Conservation (phyloP, 2,888 invertebrate genomes). For the Euplagia quadripunctaria region DNA sequence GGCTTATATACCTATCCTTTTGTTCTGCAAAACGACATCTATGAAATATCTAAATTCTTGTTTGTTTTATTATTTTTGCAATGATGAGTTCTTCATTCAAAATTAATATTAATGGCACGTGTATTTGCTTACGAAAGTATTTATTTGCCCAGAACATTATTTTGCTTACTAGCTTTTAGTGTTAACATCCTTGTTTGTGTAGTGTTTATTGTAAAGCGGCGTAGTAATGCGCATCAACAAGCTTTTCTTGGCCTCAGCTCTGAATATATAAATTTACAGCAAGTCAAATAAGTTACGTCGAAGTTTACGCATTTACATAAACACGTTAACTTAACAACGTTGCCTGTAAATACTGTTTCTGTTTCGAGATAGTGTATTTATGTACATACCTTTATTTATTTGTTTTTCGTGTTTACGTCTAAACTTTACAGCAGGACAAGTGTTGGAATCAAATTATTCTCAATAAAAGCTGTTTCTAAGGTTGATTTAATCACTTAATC, state of each 20-base stretch:
- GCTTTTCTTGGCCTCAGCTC: slow-evolving; percentile 51
- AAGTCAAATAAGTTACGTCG: slow-evolving; percentile 71
- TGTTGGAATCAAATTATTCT: slow-evolving; percentile 26
- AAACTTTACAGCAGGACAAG: slow-evolving; percentile 37
- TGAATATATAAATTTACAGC: slow-evolving; percentile 65
- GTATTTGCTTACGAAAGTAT: slow-evolving; percentile 5
- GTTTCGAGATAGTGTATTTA: slow-evolving; percentile 60
- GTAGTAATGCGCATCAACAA: slow-evolving; percentile 42
- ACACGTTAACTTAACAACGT: slow-evolving; percentile 67
- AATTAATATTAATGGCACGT: background rate
- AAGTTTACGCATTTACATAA: slow-evolving; percentile 77
- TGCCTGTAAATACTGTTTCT: slow-evolving; percentile 67
- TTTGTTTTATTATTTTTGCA: background rate
- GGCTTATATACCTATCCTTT: background rate
- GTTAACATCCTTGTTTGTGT: slow-evolving; percentile 27
- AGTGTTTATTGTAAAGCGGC: slow-evolving; percentile 30
- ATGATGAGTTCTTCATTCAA: background rate
- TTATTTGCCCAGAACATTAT: slow-evolving; percentile 19
- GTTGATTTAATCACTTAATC: slow-evolving; percentile 16
- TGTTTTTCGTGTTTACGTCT: slow-evolving; percentile 46
- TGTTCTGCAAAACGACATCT: background rate
- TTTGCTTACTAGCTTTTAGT: slow-evolving; percentile 17
- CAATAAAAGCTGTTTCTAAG: slow-evolving; percentile 5
- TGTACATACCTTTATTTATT: slow-evolving; percentile 57
- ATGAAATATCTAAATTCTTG: background rate